A percentile compares a stretch with the other conserved stretches of the same genome.
Evolutionary conservation across 2,113 vertebrate species (phyloP).

Genomic region (Leptocoma aspasia): DNA sequence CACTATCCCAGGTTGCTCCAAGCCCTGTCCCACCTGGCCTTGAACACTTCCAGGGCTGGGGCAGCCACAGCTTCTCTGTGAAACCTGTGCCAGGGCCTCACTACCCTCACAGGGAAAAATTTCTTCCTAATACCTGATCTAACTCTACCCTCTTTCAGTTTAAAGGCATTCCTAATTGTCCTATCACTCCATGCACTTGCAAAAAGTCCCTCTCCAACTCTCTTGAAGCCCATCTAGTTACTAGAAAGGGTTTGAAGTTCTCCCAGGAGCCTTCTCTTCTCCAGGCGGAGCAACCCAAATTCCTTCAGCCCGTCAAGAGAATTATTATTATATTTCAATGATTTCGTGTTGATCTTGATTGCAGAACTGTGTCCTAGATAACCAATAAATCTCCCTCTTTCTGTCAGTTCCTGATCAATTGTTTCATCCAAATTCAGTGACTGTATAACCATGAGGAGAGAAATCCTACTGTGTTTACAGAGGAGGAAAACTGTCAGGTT

Average conservation of each 20-base stretch:
- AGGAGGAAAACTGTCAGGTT: neutral
- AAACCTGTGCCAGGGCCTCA: rapidly evolving
- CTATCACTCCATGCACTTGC: neutral
- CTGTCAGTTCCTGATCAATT: neutral
- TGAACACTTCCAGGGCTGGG: neutral
- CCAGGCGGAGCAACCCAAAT: neutral
- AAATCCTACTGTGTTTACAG: neutral
- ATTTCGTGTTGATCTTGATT: neutral
- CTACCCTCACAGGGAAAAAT: neutral
- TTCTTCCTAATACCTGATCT: neutral
- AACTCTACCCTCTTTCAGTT: neutral
- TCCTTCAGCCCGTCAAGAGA: neutral
- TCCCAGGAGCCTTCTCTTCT: neutral
- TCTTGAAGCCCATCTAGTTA: neutral
- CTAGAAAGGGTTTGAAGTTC: neutral
- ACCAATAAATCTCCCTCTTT: neutral
- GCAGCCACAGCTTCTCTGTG: neutral
- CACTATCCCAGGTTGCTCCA: neutral
- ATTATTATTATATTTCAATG: neutral
- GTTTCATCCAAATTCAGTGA: neutral
- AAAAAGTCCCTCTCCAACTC: neutral
- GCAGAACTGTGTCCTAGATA: neutral
- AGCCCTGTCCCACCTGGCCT: rapidly evolving
- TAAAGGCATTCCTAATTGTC: neutral
- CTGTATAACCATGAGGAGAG: neutral